A percentile compares a stretch with the other conserved stretches of the same genome.
These are phyloP conservation scores for Chaetophractus vellerosus DNA, from an alignment of 2,797 vertebrate species.

Conservation along the genomic window DNA sequence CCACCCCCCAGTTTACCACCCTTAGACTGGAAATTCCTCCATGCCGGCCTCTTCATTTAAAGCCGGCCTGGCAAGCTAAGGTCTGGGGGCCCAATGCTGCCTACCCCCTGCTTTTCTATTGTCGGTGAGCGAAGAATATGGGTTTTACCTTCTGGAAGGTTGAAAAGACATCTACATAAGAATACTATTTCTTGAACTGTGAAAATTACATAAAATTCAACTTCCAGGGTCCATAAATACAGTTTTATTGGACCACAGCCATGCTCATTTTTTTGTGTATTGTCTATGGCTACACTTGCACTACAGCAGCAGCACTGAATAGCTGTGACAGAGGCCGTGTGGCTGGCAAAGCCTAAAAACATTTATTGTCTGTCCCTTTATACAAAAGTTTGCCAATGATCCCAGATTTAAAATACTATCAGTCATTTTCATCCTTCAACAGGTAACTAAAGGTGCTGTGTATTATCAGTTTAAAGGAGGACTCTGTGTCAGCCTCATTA, in stretches of 20 bases:
- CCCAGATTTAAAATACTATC: neutral
- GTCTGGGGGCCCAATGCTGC: neutral
- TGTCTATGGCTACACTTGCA: neutral
- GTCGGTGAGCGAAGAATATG: neutral
- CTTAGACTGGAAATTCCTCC: neutral
- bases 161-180: constrained; percentile 15
- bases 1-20: neutral
- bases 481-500: neutral
- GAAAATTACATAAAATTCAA: neutral
- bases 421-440: constrained; percentile 24
- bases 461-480: neutral
- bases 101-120: neutral
- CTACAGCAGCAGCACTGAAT: neutral
- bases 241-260: neutral
- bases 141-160: neutral
- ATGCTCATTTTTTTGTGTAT: neutral
- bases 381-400: neutral
- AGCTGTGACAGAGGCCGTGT: neutral
- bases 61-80: neutral
- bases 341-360: neutral
- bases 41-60: neutral
- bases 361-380: neutral
- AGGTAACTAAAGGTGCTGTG: neutral
- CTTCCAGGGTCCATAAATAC: neutral
- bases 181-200: neutral